Evolutionary conservation across 64 coral and sea anemone species (phyloP), one percentile per base, ranked within the genome.

Genomic region (Anthopleura sola): DNA sequence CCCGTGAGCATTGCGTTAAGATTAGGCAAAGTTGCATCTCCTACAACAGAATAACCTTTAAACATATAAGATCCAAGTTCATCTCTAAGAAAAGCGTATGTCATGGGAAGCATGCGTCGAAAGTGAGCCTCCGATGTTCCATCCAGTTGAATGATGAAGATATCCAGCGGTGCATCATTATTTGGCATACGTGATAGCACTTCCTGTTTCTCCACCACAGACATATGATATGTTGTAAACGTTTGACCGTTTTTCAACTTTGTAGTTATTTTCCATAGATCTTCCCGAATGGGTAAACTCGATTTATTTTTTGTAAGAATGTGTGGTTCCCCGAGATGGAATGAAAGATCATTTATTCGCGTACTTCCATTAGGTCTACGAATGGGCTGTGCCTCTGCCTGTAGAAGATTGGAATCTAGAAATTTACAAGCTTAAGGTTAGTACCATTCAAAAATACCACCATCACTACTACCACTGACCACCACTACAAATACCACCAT

Each of bases 1-100:
- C 90, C 93, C 31, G 93, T 95, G 44, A 95, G 20, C 48, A 95
- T 7, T 13, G 93, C 88, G 15, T 85, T 79, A 54, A 95, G 3
- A 15, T 88, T 76, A 8, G 88, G 89, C 26, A 88, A 83, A 37
- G 93, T 95, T 19, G 60, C 89, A 26, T 94, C 93, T 69, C 93
- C 93, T 33, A 91, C 93, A 28, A 94, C 78, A 0, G 93, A 87
- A 66, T 83, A 88, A 31, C 93, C 89, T 36, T 86, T 85, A 23
- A 95, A 91, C 38, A 95, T 82, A 12, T 24, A 74, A 12, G 85
- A 87, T 12, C 88, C 57, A 53, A 91, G 23, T 18, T 95, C 86
- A 34, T 88, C 83, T 58, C 88, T 91, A 29, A 95, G 82, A 53
- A 85, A 95, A 17, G 80, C 68, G 49, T 85, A 85, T 1, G 82